phyloP scores from a whole-genome alignment of 2,797 vertebrate species.

The Anolis apletophallus region DNA sequence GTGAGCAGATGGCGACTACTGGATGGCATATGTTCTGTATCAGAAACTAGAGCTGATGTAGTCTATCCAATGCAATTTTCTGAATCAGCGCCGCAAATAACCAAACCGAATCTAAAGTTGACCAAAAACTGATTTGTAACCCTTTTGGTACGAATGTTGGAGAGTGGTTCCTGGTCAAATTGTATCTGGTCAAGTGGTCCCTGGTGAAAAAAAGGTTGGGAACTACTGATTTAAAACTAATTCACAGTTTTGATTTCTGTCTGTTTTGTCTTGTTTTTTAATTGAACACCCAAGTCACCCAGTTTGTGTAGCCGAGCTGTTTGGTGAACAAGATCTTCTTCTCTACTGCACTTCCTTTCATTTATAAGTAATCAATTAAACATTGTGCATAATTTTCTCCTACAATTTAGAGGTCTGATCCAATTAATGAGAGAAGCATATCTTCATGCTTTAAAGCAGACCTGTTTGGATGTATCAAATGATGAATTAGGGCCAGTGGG shows the following conservation, averaged over 20 bases:
- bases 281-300: constrained; percentile 14
- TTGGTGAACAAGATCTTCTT: constrained; percentile 63
- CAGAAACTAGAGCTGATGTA: too few species aligned
- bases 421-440: background rate
- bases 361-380: constrained; percentile 58
- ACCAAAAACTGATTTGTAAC: too few species aligned
- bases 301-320: constrained; percentile 50
- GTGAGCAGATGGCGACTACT: too few species aligned
- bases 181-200: too few species aligned
- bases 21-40: too few species aligned
- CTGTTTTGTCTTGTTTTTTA: background rate
- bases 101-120: too few species aligned
- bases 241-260: constrained; percentile 25
- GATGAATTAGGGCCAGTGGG: background rate
- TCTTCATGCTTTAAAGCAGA: background rate
- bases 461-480: background rate
- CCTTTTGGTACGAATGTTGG: too few species aligned
- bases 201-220: too few species aligned
- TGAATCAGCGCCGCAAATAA: too few species aligned
- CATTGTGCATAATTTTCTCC: constrained; percentile 21
- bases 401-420: constrained; percentile 20
- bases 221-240: constrained; percentile 9
- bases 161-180: too few species aligned
- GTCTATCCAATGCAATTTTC: too few species aligned
- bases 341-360: constrained; percentile 53